These are phyloP conservation scores for Bucorvus abyssinicus DNA, from an alignment of 2,797 vertebrate species.

Conservation along the genomic window DNA sequence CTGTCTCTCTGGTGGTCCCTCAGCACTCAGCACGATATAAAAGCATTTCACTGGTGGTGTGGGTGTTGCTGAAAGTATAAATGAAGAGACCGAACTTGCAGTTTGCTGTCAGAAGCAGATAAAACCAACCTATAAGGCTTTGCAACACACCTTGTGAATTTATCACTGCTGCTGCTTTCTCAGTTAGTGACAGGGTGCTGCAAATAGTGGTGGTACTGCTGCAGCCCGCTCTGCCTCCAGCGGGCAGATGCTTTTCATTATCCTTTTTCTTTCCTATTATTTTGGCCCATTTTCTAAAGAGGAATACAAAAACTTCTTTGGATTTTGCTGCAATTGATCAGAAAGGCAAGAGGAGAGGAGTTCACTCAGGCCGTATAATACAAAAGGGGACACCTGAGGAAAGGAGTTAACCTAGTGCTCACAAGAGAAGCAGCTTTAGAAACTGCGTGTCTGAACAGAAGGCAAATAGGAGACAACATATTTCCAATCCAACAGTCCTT, in stretches of 20 bases:
- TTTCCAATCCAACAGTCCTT: neutral
- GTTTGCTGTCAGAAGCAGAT: neutral
- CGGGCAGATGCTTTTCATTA: neutral
- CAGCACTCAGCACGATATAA: neutral
- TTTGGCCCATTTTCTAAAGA: neutral
- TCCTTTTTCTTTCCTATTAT: neutral
- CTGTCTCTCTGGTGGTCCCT: neutral
- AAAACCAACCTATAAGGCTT: neutral
- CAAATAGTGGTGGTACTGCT: neutral
- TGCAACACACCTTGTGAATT: neutral
- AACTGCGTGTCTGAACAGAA: neutral
- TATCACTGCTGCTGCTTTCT: neutral
- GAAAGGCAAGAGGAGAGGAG: neutral
- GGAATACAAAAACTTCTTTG: neutral
- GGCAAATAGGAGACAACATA: neutral
- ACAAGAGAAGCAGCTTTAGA: neutral
- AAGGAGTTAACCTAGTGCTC: neutral
- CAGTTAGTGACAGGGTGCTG: neutral
- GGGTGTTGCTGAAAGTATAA: neutral
- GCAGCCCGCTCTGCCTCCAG: neutral
- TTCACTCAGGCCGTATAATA: neutral
- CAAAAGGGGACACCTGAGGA: neutral
- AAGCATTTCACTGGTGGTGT: neutral
- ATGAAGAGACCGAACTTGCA: neutral
- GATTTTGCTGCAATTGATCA: neutral